Base-by-base conservation (phyloP, 2,888 invertebrate species). In the Oligia fasciuncula region DNA sequence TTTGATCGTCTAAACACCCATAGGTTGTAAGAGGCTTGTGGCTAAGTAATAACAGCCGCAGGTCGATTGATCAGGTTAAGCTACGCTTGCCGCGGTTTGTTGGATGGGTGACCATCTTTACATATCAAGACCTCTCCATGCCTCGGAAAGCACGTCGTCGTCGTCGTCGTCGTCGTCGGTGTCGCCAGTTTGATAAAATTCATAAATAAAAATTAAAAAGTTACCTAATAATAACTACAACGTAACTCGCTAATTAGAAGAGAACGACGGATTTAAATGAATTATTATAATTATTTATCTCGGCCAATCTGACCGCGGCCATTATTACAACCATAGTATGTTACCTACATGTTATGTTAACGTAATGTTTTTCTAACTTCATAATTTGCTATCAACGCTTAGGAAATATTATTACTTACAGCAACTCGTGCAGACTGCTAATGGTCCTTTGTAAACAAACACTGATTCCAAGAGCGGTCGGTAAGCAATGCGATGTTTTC, bases 261-360 rank as follows among this genome's bases (percentile, higher is more conserved):
- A 73, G 6, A n/a, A 40, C 14, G 29, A 57, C 5, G 23, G 17
- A 29, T 49, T 57, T 19, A 6, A 5, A 4, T 63, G 23, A 43
- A 54, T 35, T 65, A 29, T 51, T 35, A 3, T 35, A 35, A 35
- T 35, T 79, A 79, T 79, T 63, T 40, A 2, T 17, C 40, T 51
- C 40, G 79, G 23, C 2, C 17, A n/a, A 19, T 51, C 11, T 2
- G 17, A 70, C 13, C 23, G 11, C 46, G 23, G 29, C 14, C 49
- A 46, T 19, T 17, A n/a, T 73, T 40, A 40, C 40, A 40, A 40
- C 40, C 40, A 40, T 4, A 40, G 5, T 40, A 40, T 29, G 29
- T 19, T 60, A n/a, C n/a, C 4, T 13, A 13, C 14, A 5, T 14
- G 29, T 14, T 62, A 29, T 6, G 2, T 35, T 17, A 19, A 5